Conservation (phyloP, 2,888 invertebrate species). For the Balanococcus diminutus region DNA sequence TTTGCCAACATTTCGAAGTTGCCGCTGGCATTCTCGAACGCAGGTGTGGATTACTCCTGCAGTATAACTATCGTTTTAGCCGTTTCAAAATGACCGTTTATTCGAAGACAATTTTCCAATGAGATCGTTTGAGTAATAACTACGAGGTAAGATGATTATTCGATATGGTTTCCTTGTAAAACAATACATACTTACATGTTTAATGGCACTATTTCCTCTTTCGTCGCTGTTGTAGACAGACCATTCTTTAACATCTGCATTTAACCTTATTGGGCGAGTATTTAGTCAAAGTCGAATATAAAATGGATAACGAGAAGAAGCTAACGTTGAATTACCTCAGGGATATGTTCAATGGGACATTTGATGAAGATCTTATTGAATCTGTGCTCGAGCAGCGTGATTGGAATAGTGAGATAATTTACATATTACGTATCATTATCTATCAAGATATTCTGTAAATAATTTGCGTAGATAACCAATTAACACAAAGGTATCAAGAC, state of each 20-base stretch:
- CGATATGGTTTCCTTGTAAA: neutral
- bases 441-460: neutral
- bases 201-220: neutral
- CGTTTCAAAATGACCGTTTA: neutral
- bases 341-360: slow-evolving; percentile 60
- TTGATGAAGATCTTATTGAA: slow-evolving; percentile 60
- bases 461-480: neutral
- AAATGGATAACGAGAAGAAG: slow-evolving; percentile 46
- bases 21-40: neutral
- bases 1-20: neutral
- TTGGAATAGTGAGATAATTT: slow-evolving; percentile 60
- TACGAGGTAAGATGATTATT: neutral
- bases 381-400: slow-evolving; percentile 60
- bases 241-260: neutral
- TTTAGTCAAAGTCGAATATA: neutral
- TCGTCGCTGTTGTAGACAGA: neutral
- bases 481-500: neutral
- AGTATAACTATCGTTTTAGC: neutral
- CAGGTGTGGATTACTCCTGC: neutral
- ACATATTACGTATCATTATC: too few relatives aligned
- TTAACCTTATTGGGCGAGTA: neutral
- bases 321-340: slow-evolving; percentile 57
- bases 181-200: neutral
- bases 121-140: neutral
- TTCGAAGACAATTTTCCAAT: neutral